Evolutionary conservation across 2,113 vertebrate species (phyloP), one percentile per base, ranked within the genome.

Genomic region (Hydrolagus affinis): DNA sequence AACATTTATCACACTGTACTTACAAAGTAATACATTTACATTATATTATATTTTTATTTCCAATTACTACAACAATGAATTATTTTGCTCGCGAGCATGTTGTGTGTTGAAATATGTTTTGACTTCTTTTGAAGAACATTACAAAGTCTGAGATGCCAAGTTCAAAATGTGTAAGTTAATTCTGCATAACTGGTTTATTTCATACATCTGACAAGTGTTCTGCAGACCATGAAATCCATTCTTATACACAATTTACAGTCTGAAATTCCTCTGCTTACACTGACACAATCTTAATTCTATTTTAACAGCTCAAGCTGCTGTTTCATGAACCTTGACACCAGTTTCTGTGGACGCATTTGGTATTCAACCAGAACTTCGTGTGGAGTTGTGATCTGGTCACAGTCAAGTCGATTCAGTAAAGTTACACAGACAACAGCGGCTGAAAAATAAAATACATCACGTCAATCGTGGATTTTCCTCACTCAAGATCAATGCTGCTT

Each of bases 381-480:
- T 44, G 94, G 57, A 0, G 92, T 91, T 8, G 87, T 92, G 90
- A 96, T 96, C 91, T 97, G 96, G 89, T 97, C 95, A 19, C 94
- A 94, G 6, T 96, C 88, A 17, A 97, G 92, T 85, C 94, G 92
- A 89, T 96, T 91, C 87, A 97, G 91, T 88, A 97, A 87, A 0
- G 92, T 90, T 88, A 95, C 95, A 30, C 95, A 96, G 86, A 97
- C 88, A 0, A 96, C 95, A 14, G 96, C 95, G 11, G 95, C 96
- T 98, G 89, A n/a, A 23, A 88, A 73, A 83, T 10, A 8, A 14
- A 8, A 62, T 85, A 86, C n/a, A 87, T 70, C 8, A 11, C 3
- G 64, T 11, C 4, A 21, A 28, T 66, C 11, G 19, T 75, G 19
- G 17, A 32, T 19, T 75, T 75, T 28, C 30, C 17, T 66, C 15